A percentile compares a stretch with the other conserved stretches of the same genome.
phyloP scores from a whole-genome alignment of 2,888 invertebrate species.

The Tupiocoris notatus region DNA sequence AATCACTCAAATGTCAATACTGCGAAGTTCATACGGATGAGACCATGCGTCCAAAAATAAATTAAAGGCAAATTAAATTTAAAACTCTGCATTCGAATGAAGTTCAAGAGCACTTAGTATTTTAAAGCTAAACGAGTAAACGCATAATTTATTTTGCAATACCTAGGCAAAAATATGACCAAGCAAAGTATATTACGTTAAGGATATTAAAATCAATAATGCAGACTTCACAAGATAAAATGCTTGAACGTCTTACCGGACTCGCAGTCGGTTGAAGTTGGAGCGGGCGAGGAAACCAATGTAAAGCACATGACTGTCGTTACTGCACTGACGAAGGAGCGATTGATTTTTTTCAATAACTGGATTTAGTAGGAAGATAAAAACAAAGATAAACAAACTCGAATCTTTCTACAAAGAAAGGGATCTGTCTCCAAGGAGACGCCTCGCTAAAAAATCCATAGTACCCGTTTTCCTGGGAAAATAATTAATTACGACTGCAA shows the following conservation, averaged over 20 bases:
- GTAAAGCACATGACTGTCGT: background rate
- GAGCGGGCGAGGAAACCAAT: background rate
- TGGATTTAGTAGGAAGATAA: background rate
- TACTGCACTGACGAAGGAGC: background rate
- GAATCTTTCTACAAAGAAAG: no score
- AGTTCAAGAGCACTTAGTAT: no score
- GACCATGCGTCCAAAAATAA: conserved; percentile 3
- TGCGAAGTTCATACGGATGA: conserved; percentile 4
- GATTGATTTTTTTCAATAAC: background rate
- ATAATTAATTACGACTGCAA: background rate
- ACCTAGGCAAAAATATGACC: no score
- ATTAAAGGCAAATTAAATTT: no score
- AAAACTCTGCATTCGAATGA: no score
- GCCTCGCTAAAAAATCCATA: background rate
- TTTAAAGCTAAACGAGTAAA: no score
- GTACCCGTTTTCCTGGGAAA: background rate
- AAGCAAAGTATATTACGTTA: no score
- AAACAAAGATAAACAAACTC: background rate
- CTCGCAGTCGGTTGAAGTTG: background rate
- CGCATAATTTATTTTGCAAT: no score
- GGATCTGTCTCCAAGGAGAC: background rate
- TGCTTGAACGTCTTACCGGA: background rate
- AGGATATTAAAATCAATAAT: no score
- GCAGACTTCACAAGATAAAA: background rate
- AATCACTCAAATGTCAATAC: conserved; percentile 6